Evolutionary conservation across 1,140 invertebrate genomes (phyloP).

Genomic region (Paraescarpia echinospica): DNA sequence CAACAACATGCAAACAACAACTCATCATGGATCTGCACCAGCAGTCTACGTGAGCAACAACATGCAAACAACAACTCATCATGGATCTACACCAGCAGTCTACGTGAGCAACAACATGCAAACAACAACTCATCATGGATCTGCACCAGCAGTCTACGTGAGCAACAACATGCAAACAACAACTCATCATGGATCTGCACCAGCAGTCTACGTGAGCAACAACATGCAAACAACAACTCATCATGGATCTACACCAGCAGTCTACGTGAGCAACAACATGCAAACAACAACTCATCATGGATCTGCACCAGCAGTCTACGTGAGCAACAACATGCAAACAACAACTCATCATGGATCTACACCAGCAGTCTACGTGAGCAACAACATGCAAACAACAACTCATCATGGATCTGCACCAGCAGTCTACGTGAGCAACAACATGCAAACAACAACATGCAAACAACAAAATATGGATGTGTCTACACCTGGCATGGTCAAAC

Average conservation of each 20-base stretch:
- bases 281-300: background rate
- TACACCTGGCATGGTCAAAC: background rate
- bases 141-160: too few relatives aligned
- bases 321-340: too few relatives aligned
- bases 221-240: constrained; percentile 56
- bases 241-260: constrained; percentile 67
- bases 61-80: background rate
- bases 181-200: background rate
- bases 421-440: background rate
- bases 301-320: background rate
- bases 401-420: background rate
- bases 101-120: too few relatives aligned
- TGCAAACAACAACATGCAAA: background rate
- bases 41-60: background rate
- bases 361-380: background rate
- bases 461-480: background rate
- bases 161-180: background rate
- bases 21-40: too few relatives aligned
- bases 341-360: background rate
- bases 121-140: too few relatives aligned
- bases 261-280: constrained; percentile 19
- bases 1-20: too few relatives aligned
- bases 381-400: background rate
- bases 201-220: background rate
- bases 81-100: background rate